Evolutionary conservation across 2,888 invertebrate species (phyloP), one percentile per base, ranked within the genome.

Genomic region (Polietes domitor): DNA sequence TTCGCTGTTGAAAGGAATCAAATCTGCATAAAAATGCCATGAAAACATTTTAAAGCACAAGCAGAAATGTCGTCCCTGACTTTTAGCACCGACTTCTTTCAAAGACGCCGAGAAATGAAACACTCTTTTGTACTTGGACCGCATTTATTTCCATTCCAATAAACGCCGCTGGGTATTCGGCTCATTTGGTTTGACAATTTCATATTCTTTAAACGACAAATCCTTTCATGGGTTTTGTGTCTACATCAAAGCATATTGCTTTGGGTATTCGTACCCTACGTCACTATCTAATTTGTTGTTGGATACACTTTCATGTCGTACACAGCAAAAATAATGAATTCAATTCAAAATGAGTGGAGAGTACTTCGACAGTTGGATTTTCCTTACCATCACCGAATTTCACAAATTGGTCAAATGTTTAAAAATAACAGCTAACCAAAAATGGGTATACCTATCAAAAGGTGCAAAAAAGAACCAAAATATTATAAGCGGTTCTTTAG

Each of bases 11-110:
- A 55, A 53, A 76, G 53, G 26, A 26, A 32, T 75, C 15, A 79
- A 82, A 82, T 82, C 21, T 68, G 43, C 75, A 82, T 82, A 72
- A 82, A 82, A 82, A 58, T 4, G 32, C 50, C 78, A 79, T 82
- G 26, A 82, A 72, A 76, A 72, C 71, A 70, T 79, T 78, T 65
- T 26, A 58, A 55, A 72, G 32, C 70, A 24, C 21, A 73, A 2
- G 17, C 6, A 37, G 21, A 37, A 72, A 53, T 10, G 15, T 28
- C 26, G 26, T 71, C n/a, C 50, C 15, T 12, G 19, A 15, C 15
- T 43, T 26, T 50, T 43, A 9, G n/a, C 53, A 55, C 9, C 17
- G 9, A 19, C 7, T 10, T 1, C 19, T 53, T 17, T 21, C 21
- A 53, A 0, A 26, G 47, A n/a, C 1, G 19, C 15, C 15, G 24